A percentile compares a stretch with the other conserved stretches of the same genome.
Conservation (phyloP, 2,888 invertebrate genomes). For the Heliothis peltigera region DNA sequence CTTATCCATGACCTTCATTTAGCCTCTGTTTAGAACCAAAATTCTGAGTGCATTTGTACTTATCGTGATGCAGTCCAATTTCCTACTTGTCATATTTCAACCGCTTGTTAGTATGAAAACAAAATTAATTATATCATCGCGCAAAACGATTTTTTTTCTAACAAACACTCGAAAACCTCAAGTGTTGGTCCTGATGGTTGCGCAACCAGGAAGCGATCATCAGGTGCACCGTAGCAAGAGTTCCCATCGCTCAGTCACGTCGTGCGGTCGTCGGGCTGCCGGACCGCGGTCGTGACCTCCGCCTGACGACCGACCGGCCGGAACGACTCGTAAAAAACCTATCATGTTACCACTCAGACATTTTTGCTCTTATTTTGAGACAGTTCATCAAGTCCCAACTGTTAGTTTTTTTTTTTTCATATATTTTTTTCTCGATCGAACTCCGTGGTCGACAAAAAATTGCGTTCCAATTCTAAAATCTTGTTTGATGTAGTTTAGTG, state of each 20-base stretch:
- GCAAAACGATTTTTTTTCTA: constrained; percentile 6
- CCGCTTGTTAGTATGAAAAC: neutral
- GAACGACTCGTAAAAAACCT: constrained; percentile 76
- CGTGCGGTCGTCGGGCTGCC: constrained; percentile 61
- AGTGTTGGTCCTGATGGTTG: constrained; percentile 49
- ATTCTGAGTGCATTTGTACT: neutral
- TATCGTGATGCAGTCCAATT: neutral
- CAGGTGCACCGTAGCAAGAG: constrained; percentile 66
- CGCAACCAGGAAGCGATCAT: constrained; percentile 73
- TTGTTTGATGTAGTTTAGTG: constrained; percentile 50
- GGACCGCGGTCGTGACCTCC: constrained; percentile 78
- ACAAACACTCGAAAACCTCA: constrained; percentile 29
- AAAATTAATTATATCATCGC: constrained; percentile 12
- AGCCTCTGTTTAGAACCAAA: neutral
- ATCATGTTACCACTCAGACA: constrained; percentile 78
- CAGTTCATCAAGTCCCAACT: constrained; percentile 74
- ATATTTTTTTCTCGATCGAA: constrained; percentile 52
- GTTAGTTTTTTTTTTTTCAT: constrained; percentile 26
- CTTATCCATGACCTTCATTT: constrained; percentile 7
- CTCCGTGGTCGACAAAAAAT: constrained; percentile 54
- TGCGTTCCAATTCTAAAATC: constrained; percentile 48
- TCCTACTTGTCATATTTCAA: neutral
- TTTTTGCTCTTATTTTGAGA: constrained; percentile 77
- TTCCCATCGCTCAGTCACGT: constrained; percentile 82
- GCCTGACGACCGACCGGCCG: constrained; percentile 70